A percentile compares a stretch with the other conserved stretches of the same genome.
These are phyloP conservation scores for Orius insidiosus DNA, from an alignment of 1,140 invertebrate genomes.

Conservation along the genomic window DNA sequence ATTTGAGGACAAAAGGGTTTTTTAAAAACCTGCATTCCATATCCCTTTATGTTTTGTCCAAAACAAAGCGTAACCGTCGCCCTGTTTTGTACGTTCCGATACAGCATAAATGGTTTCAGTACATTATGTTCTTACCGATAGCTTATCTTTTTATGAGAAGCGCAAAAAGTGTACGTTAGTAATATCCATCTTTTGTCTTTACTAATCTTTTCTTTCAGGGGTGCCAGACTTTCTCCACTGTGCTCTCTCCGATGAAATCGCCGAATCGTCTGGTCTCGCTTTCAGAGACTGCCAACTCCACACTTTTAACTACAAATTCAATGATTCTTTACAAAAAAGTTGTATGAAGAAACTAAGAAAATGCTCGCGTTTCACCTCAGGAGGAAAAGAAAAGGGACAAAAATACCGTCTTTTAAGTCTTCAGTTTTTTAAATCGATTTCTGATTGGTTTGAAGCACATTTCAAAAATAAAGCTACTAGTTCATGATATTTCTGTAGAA, in stretches of 20 bases:
- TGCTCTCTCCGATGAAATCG: conserved; percentile 43
- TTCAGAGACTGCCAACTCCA: conserved; percentile 57
- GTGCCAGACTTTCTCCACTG: conserved; percentile 58
- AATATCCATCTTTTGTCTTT: not conserved
- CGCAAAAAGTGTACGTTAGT: conserved; percentile 29
- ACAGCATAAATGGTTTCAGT: conserved; percentile 51
- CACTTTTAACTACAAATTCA: conserved; percentile 40
- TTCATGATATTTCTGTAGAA: no score
- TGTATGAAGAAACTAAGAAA: conserved; percentile 42
- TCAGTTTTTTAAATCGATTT: no score
- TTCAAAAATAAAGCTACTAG: no score
- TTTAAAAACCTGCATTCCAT: no score
- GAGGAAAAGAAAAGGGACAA: no score
- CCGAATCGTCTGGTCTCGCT: conserved; percentile 41
- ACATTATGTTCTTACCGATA: conserved; percentile 46
- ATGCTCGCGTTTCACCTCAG: not conserved
- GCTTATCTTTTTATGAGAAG: conserved; percentile 50
- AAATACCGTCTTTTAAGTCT: no score
- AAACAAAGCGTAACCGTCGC: no score
- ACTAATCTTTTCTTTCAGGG: conserved; percentile 41
- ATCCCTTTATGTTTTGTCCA: no score
- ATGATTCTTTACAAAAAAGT: conserved; percentile 35
- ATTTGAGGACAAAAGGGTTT: no score
- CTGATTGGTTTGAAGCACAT: no score
- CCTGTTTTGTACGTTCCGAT: conserved; percentile 30